These are phyloP conservation scores for Amblyopsis rosae DNA, from an alignment of 2,113 vertebrate genomes.

Conservation along the genomic window DNA sequence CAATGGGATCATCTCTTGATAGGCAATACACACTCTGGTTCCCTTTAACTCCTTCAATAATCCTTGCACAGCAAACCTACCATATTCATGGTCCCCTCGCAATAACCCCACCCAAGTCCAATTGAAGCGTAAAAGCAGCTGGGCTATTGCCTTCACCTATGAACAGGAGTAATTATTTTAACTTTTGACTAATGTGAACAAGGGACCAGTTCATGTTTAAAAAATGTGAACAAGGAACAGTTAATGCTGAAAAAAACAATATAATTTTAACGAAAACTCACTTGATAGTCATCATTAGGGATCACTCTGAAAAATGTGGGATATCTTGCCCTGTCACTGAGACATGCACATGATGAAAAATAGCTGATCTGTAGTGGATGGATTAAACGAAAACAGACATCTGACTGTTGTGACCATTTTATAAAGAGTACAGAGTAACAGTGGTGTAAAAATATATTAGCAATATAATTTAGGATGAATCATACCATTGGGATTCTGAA, in stretches of 20 bases:
- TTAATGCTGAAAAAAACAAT: no score
- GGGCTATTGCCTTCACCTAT: no score
- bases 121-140: no score
- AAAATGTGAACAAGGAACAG: no score
- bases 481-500: slow-evolving; percentile 77
- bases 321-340: slow-evolving; percentile 69
- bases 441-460: background rate
- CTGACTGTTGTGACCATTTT: background rate
- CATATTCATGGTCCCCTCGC: slow-evolving; percentile 74
- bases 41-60: slow-evolving; percentile 43
- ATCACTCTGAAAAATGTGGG: slow-evolving; percentile 77
- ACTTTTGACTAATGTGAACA: no score
- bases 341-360: slow-evolving; percentile 74
- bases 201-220: no score
- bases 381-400: no score
- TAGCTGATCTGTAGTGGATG: slow-evolving; percentile 68
- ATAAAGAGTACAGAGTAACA: background rate
- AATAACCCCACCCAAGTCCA: slow-evolving; percentile 65
- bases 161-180: background rate
- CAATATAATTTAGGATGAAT: background rate
- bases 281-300: slow-evolving; percentile 77
- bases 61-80: slow-evolving; percentile 69
- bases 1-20: slow-evolving; percentile 75
- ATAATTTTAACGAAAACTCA: slow-evolving; percentile 24
- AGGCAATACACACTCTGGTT: slow-evolving; percentile 68